Evolutionary conservation across 1,140 invertebrate species (phyloP), one percentile per base, ranked within the genome.

Genomic region (Diachasma alloeum): DNA sequence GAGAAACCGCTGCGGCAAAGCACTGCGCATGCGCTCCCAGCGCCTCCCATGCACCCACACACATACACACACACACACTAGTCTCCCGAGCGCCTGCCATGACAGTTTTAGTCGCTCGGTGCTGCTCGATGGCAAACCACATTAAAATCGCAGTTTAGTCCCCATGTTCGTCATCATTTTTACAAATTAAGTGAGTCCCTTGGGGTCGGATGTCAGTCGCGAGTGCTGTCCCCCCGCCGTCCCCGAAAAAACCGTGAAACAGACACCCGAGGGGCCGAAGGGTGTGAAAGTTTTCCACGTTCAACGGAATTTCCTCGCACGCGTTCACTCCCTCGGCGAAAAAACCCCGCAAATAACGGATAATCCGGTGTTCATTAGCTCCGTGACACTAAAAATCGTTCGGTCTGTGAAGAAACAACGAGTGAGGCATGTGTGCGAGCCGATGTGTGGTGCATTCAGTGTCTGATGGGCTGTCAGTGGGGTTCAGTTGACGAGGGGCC

Each of bases 41-140:
- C n/a, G n/a, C n/a, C n/a, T n/a, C n/a, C n/a, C 4, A 59, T 22
- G 24, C 24, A 8, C n/a, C n/a, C 24, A 24, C 24, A 3, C 24
- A 2, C 59, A 63, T 26, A 24, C 11, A 59, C 24, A 24, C 19
- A 59, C 8, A 22, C 22, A 6, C 53, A 63, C 15, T 13, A 26
- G 5, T 26, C 26, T 63, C 19, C 11, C 11, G 24, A 31, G 10
- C 4, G 22, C 26, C 59, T 63, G 59, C 59, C 59, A 63, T 63
- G 59, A 63, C 59, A 63, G 59, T 42, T 63, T 63, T 63, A 63
- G 59, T 63, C 17, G 48, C 48, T 53, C 59, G 59, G 59, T 26
- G 59, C 59, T 63, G 59, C 59, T 26, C 59, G 22, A 26, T 31
- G 59, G 24, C 10, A 63, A 63, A 63, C 19, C 22, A 26, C 24